phyloP scores from a whole-genome alignment of 2,113 vertebrate species.

The Nematolebias whitei region DNA sequence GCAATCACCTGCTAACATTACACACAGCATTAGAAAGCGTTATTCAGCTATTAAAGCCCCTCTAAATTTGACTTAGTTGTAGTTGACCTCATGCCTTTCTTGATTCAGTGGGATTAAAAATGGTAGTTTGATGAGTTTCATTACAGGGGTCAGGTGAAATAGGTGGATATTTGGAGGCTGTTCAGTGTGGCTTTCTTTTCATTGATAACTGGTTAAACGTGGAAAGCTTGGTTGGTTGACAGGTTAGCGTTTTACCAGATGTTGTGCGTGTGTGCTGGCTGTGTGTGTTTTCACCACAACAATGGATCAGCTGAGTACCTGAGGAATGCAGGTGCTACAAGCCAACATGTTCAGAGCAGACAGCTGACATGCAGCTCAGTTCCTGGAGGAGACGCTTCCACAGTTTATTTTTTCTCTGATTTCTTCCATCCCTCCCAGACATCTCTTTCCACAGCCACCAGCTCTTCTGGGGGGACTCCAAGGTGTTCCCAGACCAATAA shows the following conservation, averaged over 20 bases:
- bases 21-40: background rate
- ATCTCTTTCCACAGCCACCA: too few relatives aligned
- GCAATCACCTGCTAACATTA: background rate
- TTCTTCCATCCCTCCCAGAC: too few relatives aligned
- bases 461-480: too few relatives aligned
- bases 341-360: background rate
- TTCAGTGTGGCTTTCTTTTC: constrained; percentile 2
- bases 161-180: background rate
- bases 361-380: constrained; percentile 19
- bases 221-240: constrained; percentile 24
- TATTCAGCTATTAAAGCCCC: background rate
- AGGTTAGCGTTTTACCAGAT: constrained; percentile 3
- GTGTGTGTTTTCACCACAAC: background rate
- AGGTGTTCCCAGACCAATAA: too few relatives aligned
- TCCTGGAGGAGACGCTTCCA: constrained; percentile 6
- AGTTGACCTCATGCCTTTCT: background rate
- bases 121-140: too few relatives aligned
- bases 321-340: background rate
- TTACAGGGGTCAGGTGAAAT: constrained; percentile 26
- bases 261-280: background rate
- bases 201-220: constrained; percentile 11
- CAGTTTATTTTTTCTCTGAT: constrained; percentile 1
- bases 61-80: background rate
- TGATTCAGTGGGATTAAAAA: too few relatives aligned
- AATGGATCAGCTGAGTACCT: constrained; percentile 1